Base-by-base conservation (phyloP, 2,888 invertebrate genomes). In the Ormyrus nitidulus region DNA sequence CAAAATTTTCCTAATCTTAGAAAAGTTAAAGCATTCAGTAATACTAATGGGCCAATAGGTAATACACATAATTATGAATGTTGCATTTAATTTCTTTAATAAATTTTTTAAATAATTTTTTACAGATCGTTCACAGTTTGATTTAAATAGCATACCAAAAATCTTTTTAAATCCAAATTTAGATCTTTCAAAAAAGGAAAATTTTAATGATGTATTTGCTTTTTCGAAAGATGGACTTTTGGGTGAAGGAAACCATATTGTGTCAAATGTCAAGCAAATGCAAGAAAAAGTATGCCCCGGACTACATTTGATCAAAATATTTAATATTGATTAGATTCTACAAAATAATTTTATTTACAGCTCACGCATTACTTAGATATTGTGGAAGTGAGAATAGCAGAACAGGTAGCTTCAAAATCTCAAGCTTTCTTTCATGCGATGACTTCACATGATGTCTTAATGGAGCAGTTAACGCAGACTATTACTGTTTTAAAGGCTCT, bases 351-450 rank as follows among this genome's bases (percentile, higher is more conserved):
- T 75, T 82, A 79, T 77, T 83, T 85, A 79, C 89, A 94, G 93
- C 92, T 99, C 61, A 97, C 97, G 88, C 97, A 98, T 89, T 98
- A 98, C 91, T 92, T 99, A 87, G 99, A 99, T 92, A 94, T 97
- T 80, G 96, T 99, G 66, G 99, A 99, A 91, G 96, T 97, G 87
- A 95, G 96, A 91, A 97, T 98, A 89, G 97, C 97, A 6, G 95
- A 95, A 86, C 98, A 98, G 92, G 95, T 98, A 74, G 97, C 98
- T 49, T 95, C 96, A 86, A 98, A 98, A 89, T 98, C 98, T 9
- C 97, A 97, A 85, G 98, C 98, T 19, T 99, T 99, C 92, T 99
- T 99, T 89, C 96, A 98, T 91, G 99, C 99, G 0, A 99, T 99
- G 96, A 95, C 98, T 75, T 99, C 99, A 7, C 99, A 99, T 91